A percentile compares a stretch with the other conserved stretches of the same genome.
These are phyloP conservation scores for Pachypeltis micranthus DNA, from an alignment of 1,140 invertebrate species.

Conservation along the genomic window DNA sequence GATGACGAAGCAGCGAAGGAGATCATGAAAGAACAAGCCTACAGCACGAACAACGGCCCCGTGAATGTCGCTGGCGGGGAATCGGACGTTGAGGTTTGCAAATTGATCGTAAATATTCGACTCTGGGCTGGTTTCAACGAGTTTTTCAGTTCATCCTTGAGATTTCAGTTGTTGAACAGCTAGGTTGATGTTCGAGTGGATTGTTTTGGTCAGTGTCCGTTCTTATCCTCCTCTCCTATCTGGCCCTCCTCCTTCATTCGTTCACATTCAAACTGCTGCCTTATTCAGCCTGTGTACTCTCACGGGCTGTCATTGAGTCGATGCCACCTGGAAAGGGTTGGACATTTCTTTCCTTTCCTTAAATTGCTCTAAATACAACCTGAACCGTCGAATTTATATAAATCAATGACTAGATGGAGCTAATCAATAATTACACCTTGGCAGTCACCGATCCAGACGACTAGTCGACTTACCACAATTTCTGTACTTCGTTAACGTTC, in stretches of 20 bases:
- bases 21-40: background rate
- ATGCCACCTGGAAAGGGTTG: no score
- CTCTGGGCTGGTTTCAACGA: background rate
- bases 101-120: no score
- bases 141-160: background rate
- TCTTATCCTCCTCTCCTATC: background rate
- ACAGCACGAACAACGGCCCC: background rate
- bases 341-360: no score
- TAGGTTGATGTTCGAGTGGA: background rate
- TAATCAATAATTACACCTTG: no score
- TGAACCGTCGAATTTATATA: no score
- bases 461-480: no score
- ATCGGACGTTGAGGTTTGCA: background rate
- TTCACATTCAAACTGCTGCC: background rate
- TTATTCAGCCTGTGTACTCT: no score
- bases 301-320: no score
- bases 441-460: no score
- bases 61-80: background rate
- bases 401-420: no score
- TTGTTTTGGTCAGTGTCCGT: background rate
- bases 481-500: no score
- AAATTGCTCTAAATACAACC: no score
- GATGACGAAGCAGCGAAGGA: constrained; percentile 41
- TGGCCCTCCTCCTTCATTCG: background rate
- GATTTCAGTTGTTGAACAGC: background rate